These are phyloP conservation scores for Drosophila ercepeae DNA, from an alignment of 1,140 invertebrate species.

Conservation along the genomic window DNA sequence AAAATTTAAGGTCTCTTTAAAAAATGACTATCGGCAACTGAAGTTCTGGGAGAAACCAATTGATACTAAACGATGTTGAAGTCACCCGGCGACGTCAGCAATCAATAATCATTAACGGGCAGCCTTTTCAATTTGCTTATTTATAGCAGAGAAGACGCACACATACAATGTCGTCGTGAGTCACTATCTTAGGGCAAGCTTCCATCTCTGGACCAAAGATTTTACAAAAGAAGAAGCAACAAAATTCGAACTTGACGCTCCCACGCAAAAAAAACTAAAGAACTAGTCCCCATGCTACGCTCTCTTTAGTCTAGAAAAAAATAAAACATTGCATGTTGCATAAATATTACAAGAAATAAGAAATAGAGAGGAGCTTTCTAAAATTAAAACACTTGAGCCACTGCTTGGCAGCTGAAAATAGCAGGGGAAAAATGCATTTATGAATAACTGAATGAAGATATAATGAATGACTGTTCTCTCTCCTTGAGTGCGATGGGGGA, in stretches of 20 bases:
- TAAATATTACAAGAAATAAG: slow-evolving; percentile 52
- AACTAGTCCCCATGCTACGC: slow-evolving; percentile 21
- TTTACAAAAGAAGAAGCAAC: slow-evolving; percentile 7
- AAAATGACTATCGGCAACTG: slow-evolving; percentile 1
- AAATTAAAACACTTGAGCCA: slow-evolving; percentile 66
- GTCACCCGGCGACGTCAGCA: slow-evolving; percentile 55
- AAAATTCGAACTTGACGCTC: slow-evolving; percentile 57
- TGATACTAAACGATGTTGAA: slow-evolving; percentile 34
- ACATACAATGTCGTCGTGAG: slow-evolving; percentile 28
- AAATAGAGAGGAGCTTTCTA: slow-evolving; percentile 64
- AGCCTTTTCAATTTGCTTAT: slow-evolving; percentile 32
- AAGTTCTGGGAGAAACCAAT: slow-evolving; percentile 37
- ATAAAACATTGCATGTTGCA: slow-evolving; percentile 67
- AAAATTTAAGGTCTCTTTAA: background rate
- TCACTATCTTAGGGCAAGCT: slow-evolving; percentile 44
- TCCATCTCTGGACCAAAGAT: slow-evolving; percentile 42
- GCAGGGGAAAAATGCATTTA: slow-evolving; percentile 69
- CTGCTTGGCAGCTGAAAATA: slow-evolving; percentile 59
- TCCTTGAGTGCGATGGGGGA: background rate
- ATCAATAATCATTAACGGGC: slow-evolving; percentile 69
- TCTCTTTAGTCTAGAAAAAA: slow-evolving; percentile 47
- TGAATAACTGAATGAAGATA: slow-evolving; percentile 64
- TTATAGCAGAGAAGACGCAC: slow-evolving; percentile 8
- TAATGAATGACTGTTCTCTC: slow-evolving; percentile 52
- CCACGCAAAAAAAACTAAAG: slow-evolving; percentile 48